phyloP scores from a whole-genome alignment of 2,113 vertebrate genomes.

The Crotalus helleri region DNA sequence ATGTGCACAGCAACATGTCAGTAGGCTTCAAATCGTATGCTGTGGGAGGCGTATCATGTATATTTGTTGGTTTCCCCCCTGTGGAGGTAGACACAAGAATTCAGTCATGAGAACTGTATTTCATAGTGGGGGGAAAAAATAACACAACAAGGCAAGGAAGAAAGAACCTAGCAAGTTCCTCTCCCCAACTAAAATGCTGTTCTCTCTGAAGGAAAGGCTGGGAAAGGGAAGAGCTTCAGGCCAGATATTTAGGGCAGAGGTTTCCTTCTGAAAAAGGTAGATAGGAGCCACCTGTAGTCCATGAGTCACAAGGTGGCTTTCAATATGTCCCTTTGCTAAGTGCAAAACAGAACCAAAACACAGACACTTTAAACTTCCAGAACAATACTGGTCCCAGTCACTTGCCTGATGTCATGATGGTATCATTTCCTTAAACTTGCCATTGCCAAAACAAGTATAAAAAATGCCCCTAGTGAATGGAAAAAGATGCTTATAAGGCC shows the following conservation, averaged over 20 bases:
- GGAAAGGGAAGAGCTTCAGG: not conserved
- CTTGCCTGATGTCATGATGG: not conserved
- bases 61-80: not conserved
- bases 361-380: not conserved
- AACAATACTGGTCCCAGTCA: not conserved
- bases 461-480: not conserved
- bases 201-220: not conserved
- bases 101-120: not conserved
- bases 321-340: not conserved
- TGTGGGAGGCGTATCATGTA: not conserved
- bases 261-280: not conserved
- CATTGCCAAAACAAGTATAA: not conserved
- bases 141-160: not conserved
- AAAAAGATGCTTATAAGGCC: not conserved
- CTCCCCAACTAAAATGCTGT: not conserved
- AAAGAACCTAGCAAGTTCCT: not conserved
- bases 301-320: not conserved
- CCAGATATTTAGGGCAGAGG: not conserved
- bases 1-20: not conserved
- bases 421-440: not conserved
- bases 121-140: not conserved
- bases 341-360: not conserved
- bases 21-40: not conserved
- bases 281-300: not conserved
- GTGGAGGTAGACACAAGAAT: not conserved